These are phyloP conservation scores for Agonopterix subpropinquella DNA, from an alignment of 2,888 invertebrate genomes.

Conservation along the genomic window DNA sequence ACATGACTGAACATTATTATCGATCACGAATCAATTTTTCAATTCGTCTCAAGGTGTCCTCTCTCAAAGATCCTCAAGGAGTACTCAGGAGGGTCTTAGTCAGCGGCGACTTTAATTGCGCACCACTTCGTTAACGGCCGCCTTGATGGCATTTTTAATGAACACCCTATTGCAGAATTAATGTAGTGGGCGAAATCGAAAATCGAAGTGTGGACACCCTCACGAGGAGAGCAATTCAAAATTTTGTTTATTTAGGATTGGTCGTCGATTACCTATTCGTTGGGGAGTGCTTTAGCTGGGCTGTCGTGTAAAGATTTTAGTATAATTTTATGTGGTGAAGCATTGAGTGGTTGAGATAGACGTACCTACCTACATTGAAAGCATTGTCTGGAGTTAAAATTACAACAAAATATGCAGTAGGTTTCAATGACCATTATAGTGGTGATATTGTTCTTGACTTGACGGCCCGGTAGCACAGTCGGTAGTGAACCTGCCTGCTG, in stretches of 20 bases:
- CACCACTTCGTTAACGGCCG: slow-evolving; percentile 73
- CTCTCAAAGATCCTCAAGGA: slow-evolving; percentile 47
- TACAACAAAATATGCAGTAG: no score
- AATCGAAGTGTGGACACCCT: slow-evolving; percentile 63
- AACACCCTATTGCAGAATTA: slow-evolving; percentile 61
- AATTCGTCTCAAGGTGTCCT: slow-evolving; percentile 62
- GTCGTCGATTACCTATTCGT: slow-evolving; percentile 39
- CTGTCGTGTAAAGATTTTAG: slow-evolving; percentile 15
- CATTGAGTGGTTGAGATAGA: no score
- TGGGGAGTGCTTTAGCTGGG: slow-evolving; percentile 10
- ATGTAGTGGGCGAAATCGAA: slow-evolving; percentile 73
- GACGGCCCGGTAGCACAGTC: no score
- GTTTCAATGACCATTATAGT: no score
- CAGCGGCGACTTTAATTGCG: slow-evolving; percentile 67
- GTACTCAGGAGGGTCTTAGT: slow-evolving; percentile 54
- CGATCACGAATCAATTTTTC: slow-evolving; percentile 62
- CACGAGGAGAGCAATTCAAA: slow-evolving; percentile 33
- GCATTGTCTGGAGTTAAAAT: no score
- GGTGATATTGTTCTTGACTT: no score
- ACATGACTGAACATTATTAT: not conserved
- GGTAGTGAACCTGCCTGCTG: no score
- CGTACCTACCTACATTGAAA: no score
- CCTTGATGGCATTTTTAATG: slow-evolving; percentile 76
- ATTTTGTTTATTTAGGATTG: slow-evolving; percentile 70
- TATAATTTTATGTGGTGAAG: not conserved